phyloP scores from a whole-genome alignment of 2,797 vertebrate species.

The Acridotheres tristis region DNA sequence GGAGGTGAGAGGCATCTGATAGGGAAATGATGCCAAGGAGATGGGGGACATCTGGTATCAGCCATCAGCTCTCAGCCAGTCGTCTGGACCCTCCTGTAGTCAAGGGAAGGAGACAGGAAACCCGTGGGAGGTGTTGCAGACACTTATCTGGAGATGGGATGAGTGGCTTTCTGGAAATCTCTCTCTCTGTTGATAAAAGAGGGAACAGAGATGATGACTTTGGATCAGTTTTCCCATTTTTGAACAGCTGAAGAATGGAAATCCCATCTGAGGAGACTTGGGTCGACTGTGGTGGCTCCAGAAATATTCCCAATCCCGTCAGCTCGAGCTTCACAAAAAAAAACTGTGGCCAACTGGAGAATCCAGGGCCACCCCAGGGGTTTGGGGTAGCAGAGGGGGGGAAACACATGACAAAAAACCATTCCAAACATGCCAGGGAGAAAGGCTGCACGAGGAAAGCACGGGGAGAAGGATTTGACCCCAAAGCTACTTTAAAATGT shows the following conservation, averaged over 20 bases:
- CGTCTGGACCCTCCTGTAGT: constrained; percentile 2
- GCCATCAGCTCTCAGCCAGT: background rate
- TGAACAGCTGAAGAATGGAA: background rate
- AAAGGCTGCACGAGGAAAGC: background rate
- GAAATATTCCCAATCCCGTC: background rate
- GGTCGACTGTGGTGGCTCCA: background rate
- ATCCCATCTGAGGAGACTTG: background rate
- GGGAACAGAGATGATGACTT: background rate
- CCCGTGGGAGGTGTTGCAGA: constrained; percentile 42
- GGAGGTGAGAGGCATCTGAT: constrained; percentile 19
- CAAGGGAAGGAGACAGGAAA: constrained; percentile 19
- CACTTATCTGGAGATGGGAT: constrained; percentile 1
- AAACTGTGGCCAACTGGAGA: background rate
- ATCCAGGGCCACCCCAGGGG: background rate
- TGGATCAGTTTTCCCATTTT: background rate
- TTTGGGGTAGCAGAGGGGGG: background rate
- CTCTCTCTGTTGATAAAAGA: background rate
- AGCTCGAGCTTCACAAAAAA: background rate
- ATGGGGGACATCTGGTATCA: constrained; percentile 47
- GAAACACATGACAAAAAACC: background rate
- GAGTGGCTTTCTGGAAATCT: constrained; percentile 10
- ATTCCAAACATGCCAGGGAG: background rate
- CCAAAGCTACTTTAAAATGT: background rate
- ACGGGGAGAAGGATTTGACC: background rate
- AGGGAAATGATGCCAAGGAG: background rate